Evolutionary conservation across 1,140 invertebrate species (phyloP).

Genomic region (Monochamus saltuarius): DNA sequence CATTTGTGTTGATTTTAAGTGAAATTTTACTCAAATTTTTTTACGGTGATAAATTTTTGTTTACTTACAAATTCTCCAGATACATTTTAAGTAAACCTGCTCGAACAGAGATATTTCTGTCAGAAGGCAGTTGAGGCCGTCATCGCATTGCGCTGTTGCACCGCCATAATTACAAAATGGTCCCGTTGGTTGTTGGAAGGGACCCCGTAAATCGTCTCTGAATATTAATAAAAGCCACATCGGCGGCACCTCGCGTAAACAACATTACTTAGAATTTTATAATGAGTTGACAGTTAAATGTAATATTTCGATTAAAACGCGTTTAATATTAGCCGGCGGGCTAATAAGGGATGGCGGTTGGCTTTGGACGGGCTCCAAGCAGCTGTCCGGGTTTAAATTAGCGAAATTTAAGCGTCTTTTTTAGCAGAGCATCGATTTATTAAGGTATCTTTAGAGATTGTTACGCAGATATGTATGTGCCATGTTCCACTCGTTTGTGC

Average conservation of each 20-base stretch:
- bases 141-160: too few relatives aligned
- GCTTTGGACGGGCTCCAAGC: constrained; percentile 22
- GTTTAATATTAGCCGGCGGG: constrained; percentile 4
- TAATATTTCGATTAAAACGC: constrained; percentile 23
- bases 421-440: constrained; percentile 23
- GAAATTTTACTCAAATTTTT: too few relatives aligned
- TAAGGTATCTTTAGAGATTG: constrained; percentile 20
- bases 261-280: constrained; percentile 21
- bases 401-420: constrained; percentile 22
- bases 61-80: too few relatives aligned
- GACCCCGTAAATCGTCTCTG: too few relatives aligned
- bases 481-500: constrained; percentile 3
- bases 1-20: too few relatives aligned
- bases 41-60: too few relatives aligned
- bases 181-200: too few relatives aligned
- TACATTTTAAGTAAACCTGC: too few relatives aligned
- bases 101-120: too few relatives aligned
- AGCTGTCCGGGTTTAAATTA: constrained; percentile 32
- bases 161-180: too few relatives aligned
- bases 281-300: constrained; percentile 21
- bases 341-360: constrained; percentile 21
- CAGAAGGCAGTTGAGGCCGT: too few relatives aligned
- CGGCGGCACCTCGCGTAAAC: constrained; percentile 6
- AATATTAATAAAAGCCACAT: too few relatives aligned
- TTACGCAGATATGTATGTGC: constrained; percentile 13